Conservation (phyloP, 2,888 invertebrate genomes). For the Heliconius erato region DNA sequence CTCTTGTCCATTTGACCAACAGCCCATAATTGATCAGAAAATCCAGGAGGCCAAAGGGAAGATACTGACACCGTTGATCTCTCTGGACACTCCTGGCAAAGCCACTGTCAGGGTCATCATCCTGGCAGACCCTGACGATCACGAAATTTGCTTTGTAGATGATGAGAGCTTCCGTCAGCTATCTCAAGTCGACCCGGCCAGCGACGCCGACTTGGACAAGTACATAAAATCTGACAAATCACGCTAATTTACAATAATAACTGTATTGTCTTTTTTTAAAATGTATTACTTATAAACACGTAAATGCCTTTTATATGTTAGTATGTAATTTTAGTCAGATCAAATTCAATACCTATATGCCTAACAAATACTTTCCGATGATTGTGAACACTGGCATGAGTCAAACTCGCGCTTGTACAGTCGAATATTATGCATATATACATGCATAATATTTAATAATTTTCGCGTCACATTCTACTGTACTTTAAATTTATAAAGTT, state of each 20-base stretch:
- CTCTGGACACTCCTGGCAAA: conserved; percentile 98
- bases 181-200: conserved; percentile 93
- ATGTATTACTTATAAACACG: not conserved
- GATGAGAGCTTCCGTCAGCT: conserved; percentile 96
- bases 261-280: not conserved
- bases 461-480: too few relatives aligned
- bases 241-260: conserved; percentile 51
- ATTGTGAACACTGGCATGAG: not conserved
- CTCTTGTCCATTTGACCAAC: conserved; percentile 91
- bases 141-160: conserved; percentile 99
- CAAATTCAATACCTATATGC: not conserved
- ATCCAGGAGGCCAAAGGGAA: conserved; percentile 89
- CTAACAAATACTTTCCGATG: not conserved
- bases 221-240: conserved; percentile 90
- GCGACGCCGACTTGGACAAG: conserved; percentile 91
- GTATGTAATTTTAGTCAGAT: not conserved
- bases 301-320: conserved; percentile 1
- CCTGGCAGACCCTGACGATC: conserved; percentile 97
- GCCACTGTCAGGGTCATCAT: conserved; percentile 98
- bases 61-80: conserved; percentile 95
- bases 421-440: too few relatives aligned
- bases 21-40: conserved; percentile 90
- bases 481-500: too few relatives aligned
- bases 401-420: too few relatives aligned
- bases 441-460: too few relatives aligned